These are phyloP conservation scores for Trissolcus brochymenae DNA, from an alignment of 2,888 invertebrate species.

Conservation along the genomic window DNA sequence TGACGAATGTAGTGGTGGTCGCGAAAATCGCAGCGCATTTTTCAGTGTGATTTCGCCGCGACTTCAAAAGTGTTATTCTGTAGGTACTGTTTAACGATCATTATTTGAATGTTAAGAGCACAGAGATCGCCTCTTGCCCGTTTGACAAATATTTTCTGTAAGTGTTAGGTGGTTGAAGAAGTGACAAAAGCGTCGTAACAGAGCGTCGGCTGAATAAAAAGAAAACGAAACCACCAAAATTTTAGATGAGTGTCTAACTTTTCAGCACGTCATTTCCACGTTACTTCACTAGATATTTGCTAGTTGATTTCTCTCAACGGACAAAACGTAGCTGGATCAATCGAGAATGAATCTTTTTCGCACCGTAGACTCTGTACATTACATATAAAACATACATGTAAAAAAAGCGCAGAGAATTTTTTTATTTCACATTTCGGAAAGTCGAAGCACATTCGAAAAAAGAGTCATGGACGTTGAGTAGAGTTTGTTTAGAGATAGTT, in stretches of 20 bases:
- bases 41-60: neutral
- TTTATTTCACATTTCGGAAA: slow-evolving; percentile 23
- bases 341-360: slow-evolving; percentile 33
- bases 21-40: slow-evolving; percentile 1
- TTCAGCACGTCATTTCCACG: slow-evolving; percentile 32
- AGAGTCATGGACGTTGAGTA: slow-evolving; percentile 66
- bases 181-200: slow-evolving; percentile 9
- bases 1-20: too few species aligned
- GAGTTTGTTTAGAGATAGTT: slow-evolving; percentile 63
- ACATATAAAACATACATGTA: slow-evolving; percentile 15
- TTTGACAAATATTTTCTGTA: slow-evolving; percentile 47
- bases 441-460: slow-evolving; percentile 8
- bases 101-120: slow-evolving; percentile 50
- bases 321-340: slow-evolving; percentile 16
- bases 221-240: neutral
- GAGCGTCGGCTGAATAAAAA: neutral
- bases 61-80: too few species aligned
- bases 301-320: slow-evolving; percentile 35
- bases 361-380: slow-evolving; percentile 33
- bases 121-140: slow-evolving; percentile 53
- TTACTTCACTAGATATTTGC: slow-evolving; percentile 33
- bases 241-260: slow-evolving; percentile 21
- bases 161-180: slow-evolving; percentile 32
- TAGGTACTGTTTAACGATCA: slow-evolving; percentile 25
- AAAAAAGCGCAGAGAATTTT: slow-evolving; percentile 14